Evolutionary conservation across 2,797 vertebrate species (phyloP), one percentile per base, ranked within the genome.

Genomic region (Kryptopterus vitreolus): DNA sequence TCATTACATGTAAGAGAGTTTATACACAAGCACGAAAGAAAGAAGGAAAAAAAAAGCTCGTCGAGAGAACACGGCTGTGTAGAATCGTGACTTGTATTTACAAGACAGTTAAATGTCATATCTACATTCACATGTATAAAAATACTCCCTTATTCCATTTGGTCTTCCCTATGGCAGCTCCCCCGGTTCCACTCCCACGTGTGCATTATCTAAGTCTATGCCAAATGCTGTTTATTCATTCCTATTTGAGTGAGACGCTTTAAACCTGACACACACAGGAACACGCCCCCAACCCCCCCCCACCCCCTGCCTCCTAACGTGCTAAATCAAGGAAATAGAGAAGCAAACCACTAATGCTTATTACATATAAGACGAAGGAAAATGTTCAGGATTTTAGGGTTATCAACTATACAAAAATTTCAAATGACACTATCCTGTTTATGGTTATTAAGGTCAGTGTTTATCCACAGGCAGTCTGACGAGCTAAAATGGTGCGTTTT

Each of bases 251-350:
- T 84, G 43, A 82, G 82, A 84, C 69, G 58, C 66, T 81, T 76
- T 85, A 84, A 88, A 82, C 80, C 84, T 87, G 86, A 85, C 81
- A 84, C 87, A 89, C 87, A 89, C 85, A 88, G 38, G 70, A 80
- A 46, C 86, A 84, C 87, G 82, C 83, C 87, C 87, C 85, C 82
- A n/a, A n/a, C n/a, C n/a, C n/a, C n/a, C n/a, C n/a, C n/a, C n/a
- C n/a, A n/a, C n/a, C 87, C 78, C 31, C 71, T 59, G 58, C 85
- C 87, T 88, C 86, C 85, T 87, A 87, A 87, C 83, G 87, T 85
- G 85, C 86, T 85, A 88, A 91, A 89, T 91, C 87, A 87, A 88
- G 87, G 81, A 80, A 87, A 90, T 86, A 91, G 81, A 87, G 88
- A 90, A 90, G 88, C 90, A 86, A 83, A 86, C 81, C 79, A 86